Base-by-base conservation (phyloP, 1,140 invertebrate genomes). In the Ceratitis capitata region DNA sequence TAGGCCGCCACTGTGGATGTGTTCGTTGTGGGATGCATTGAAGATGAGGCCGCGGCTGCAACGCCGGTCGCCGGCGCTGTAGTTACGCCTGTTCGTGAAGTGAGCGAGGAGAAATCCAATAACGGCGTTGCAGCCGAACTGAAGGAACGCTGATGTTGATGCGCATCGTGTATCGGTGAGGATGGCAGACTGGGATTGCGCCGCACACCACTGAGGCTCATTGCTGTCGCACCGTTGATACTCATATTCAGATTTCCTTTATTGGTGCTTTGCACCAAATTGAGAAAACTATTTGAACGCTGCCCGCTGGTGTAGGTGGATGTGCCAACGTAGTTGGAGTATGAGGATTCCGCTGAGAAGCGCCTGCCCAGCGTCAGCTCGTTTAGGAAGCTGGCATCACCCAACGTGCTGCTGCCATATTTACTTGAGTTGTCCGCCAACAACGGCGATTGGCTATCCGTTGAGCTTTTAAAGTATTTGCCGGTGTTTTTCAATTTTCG, bases 391-490 rank as follows among this genome's bases (percentile, higher is more conserved):
- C 89, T 89, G 2, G 89, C 89, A 29, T 91, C 90, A 7, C 90
- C 91, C 26, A 92, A 82, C 1, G 88, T 91, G 78, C 91, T 92
- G 86, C 91, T 92, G 16, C 91, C 90, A n/a, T 92, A 92, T 45
- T 91, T 91, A 86, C 91, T 92, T 0, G 91, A 91, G 82, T 89
- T 91, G 26, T 91, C 91, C 51, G 89, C 89, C 56, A 96, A 90
- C 84, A 96, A 91, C 2, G 95, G 95, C 51, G 95, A 95, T 86
- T 95, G 94, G 86, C 95, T 96, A 86, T 95, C 95, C 45, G 94
- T 94, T 88, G 92, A 94, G 89, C 92, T 93, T 89, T 92, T 89
- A 84, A 90, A 87, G 84, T 93, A 92, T 84, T 92, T 92, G 86
- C 88, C 92, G 84, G 87, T 91, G 23, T 91, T 92, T 82, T 92